A percentile compares a stretch with the other conserved stretches of the same genome.
Evolutionary conservation across 2,888 invertebrate genomes (phyloP).

Genomic region (Noctua fimbriata): DNA sequence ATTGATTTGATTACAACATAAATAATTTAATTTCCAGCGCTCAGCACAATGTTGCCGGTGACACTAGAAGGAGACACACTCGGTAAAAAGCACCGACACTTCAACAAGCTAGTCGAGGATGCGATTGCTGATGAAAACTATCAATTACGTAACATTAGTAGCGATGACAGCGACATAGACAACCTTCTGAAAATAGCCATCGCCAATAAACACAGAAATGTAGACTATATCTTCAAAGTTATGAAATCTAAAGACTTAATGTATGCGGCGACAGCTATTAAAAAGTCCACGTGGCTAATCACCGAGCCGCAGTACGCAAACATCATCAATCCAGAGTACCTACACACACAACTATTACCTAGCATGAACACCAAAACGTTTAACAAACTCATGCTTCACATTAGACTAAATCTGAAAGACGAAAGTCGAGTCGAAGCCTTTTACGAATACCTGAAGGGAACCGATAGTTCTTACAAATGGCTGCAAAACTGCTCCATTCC

Average conservation of each 20-base stretch:
- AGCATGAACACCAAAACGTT: constrained; percentile 79
- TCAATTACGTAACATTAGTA: too few relatives aligned
- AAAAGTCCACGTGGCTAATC: constrained; percentile 80
- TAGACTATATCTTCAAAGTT: constrained; percentile 73
- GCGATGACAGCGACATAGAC: too few relatives aligned
- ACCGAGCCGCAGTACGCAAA: constrained; percentile 77
- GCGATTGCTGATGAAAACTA: too few relatives aligned
- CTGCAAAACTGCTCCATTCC: constrained; percentile 78
- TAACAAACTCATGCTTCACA: constrained; percentile 77
- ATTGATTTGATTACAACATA: too few relatives aligned
- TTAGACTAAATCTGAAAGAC: constrained; percentile 80
- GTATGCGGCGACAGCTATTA: constrained; percentile 81
- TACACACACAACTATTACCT: constrained; percentile 76
- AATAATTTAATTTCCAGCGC: too few relatives aligned
- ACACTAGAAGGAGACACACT: too few relatives aligned
- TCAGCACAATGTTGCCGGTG: too few relatives aligned
- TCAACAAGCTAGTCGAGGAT: too few relatives aligned
- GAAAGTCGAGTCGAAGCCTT: constrained; percentile 79
- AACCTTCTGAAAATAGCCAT: too few relatives aligned
- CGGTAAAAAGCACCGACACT: too few relatives aligned
- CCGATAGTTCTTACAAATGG: constrained; percentile 77
- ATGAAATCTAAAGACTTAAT: constrained; percentile 80
- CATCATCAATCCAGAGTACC: constrained; percentile 81
- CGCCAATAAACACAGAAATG: too few relatives aligned
- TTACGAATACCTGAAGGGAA: constrained; percentile 75